phyloP scores from a whole-genome alignment of 2,888 invertebrate genomes.

The Kryphioiulus occultus region DNA sequence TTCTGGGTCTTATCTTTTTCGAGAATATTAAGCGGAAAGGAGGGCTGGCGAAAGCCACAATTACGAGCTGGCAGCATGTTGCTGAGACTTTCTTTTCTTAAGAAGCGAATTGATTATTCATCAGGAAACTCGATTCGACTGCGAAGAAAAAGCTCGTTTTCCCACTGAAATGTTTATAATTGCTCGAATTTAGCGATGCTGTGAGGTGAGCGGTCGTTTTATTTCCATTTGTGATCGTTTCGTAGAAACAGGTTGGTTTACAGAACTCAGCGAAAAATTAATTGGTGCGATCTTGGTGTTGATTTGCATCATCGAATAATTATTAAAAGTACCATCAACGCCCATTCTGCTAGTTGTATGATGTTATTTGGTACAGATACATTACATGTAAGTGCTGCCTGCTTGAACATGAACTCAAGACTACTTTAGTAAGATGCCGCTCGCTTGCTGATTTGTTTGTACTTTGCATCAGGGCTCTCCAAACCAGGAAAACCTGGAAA shows the following conservation, averaged over 20 bases:
- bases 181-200: neutral
- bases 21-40: neutral
- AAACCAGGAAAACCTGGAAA: too few species aligned
- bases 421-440: too few species aligned
- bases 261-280: too few species aligned
- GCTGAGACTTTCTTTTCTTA: neutral
- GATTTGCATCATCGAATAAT: too few species aligned
- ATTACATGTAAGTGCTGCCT: too few species aligned
- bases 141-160: neutral
- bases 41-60: neutral
- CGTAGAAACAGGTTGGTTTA: neutral
- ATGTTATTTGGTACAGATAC: too few species aligned
- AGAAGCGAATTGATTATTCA: conserved; percentile 5
- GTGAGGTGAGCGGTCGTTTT: neutral
- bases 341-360: too few species aligned
- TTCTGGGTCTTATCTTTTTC: conserved; percentile 5
- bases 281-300: too few species aligned
- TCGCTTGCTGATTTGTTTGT: too few species aligned
- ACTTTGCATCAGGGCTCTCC: too few species aligned
- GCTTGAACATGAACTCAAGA: too few species aligned
- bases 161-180: neutral
- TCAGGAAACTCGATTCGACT: neutral
- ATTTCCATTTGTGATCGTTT: neutral
- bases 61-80: neutral
- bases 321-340: too few species aligned